Evolutionary conservation across 2,113 vertebrate species (phyloP), one percentile per base, ranked within the genome.

Genomic region (Dicerorhinus sumatrensis): DNA sequence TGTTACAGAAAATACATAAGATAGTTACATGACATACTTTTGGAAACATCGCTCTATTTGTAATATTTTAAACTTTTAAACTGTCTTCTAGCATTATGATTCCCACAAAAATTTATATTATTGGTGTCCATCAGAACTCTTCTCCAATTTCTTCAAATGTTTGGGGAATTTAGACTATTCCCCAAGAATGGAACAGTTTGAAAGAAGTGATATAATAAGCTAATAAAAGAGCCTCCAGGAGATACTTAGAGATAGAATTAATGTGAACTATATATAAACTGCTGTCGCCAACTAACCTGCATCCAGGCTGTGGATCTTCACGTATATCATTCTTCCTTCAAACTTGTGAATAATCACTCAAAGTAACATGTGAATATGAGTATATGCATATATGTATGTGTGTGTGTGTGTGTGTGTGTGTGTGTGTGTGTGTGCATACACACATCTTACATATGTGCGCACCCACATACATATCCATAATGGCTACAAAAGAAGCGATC

Each of bases 41-140:
- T n/a, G 11, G 25, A 70, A 91, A 73, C 8, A 81, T n/a, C 8
- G 42, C 5, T 79, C 27, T 60, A 46, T 65, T 33, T 73, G 6
- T 46, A 75, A 60, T 73, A 67, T 42, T 77, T 60, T 42, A 93
- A 48, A 65, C 1, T 20, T 94, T 84, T 42, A 42, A 82, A n/a
- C 9, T 60, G 7, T 42, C 5, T 58, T 48, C 18, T 76, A 25
- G 4, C 62, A 83, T 81, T 90, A 85, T 90, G 10, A 85, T 58
- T 94, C 7, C 2, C 31, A 89, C 10, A 60, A 51, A 58, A 29
- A 0, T 42, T 73, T 63, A 48, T 8, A 3, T 75, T 42, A 67
- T 69, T 60, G 6, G 2, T 83, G 21, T 73, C 12, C 16, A 72
- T 39, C n/a, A 77, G 2, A 67, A 20, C 36, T 67, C 91, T 87